Conservation (phyloP, 2,113 vertebrate genomes). For the Microcebus tavaratra region DNA sequence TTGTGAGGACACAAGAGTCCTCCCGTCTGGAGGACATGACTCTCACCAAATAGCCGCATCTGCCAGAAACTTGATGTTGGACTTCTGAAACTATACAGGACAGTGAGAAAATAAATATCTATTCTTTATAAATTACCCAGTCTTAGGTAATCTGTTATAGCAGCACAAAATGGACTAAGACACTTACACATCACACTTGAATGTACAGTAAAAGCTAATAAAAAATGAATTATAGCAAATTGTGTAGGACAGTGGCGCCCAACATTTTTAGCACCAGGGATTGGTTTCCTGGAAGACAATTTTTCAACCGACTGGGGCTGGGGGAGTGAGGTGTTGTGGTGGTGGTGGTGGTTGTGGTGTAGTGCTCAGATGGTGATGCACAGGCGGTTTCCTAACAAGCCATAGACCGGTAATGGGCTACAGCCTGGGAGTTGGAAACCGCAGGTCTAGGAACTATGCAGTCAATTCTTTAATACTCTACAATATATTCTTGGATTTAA, state of each 20-base stretch:
- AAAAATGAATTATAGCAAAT: neutral
- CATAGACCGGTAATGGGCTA: no score
- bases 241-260: neutral
- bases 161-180: neutral
- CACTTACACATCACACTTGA: neutral
- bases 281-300: no score
- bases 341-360: no score
- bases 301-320: no score
- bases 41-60: neutral
- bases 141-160: neutral
- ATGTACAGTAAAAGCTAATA: neutral
- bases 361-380: no score
- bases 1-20: neutral
- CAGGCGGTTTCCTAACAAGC: no score
- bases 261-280: no score
- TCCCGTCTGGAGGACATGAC: neutral
- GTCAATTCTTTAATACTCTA: neutral
- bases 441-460: neutral
- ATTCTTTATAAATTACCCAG: neutral
- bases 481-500: neutral
- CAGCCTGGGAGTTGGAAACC: no score
- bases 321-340: no score
- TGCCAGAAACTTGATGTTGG: neutral
- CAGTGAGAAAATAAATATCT: neutral
- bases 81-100: neutral